Evolutionary conservation across 2,113 vertebrate species (phyloP).

Genomic region (Oncorhynchus nerka): DNA sequence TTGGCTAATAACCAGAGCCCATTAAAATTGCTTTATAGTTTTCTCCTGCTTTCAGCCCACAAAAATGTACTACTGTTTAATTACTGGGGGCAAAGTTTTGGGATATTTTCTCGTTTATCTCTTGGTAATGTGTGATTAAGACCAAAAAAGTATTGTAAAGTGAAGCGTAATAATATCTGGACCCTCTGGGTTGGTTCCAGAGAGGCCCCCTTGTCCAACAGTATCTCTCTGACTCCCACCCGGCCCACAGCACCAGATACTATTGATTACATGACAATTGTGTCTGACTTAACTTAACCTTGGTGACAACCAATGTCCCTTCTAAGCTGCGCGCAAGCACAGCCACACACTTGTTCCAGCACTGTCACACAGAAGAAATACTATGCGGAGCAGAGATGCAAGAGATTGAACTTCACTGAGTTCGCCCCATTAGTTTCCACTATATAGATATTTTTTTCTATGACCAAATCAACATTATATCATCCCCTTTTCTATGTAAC

Average conservation of each 20-base stretch:
- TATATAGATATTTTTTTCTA: too few relatives aligned
- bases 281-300: slow-evolving; percentile 69
- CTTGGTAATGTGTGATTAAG: slow-evolving; percentile 56
- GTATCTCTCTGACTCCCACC: neutral
- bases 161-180: slow-evolving; percentile 56
- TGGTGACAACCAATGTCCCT: slow-evolving; percentile 14
- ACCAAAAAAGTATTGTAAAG: slow-evolving; percentile 32
- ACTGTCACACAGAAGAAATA: too few relatives aligned
- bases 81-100: neutral
- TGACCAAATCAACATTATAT: too few relatives aligned
- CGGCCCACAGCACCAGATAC: slow-evolving; percentile 51
- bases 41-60: neutral
- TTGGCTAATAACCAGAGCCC: neutral
- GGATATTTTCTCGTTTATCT: slow-evolving; percentile 27
- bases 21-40: neutral
- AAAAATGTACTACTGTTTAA: slow-evolving; percentile 25
- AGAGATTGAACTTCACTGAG: too few relatives aligned
- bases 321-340: too few relatives aligned
- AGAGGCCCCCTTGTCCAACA: slow-evolving; percentile 9
- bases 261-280: slow-evolving; percentile 70
- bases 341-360: too few relatives aligned
- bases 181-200: slow-evolving; percentile 23
- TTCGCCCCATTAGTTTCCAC: too few relatives aligned
- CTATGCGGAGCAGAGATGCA: too few relatives aligned
- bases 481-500: too few relatives aligned